A percentile compares a stretch with the other conserved stretches of the same genome.
Conservation (phyloP, 2,888 invertebrate species). For the Spilosoma lubricipeda region DNA sequence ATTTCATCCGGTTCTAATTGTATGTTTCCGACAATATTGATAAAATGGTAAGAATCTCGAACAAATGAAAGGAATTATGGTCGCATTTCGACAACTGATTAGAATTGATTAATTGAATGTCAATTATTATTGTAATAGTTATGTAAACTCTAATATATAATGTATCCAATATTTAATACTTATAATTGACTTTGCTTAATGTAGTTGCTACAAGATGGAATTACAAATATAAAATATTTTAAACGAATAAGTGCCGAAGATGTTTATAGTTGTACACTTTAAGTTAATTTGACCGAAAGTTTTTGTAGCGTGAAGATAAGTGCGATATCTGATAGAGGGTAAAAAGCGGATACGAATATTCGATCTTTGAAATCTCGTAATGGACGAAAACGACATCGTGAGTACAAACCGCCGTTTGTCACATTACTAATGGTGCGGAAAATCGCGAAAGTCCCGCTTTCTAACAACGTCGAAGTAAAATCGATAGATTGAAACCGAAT, state of each 20-base stretch:
- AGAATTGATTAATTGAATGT: no score
- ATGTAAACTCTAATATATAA: no score
- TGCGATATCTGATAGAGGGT: slow-evolving; percentile 69
- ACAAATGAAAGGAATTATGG: no score
- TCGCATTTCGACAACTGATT: no score
- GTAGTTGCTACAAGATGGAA: neutral
- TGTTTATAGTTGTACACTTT: neutral
- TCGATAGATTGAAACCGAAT: slow-evolving; percentile 73
- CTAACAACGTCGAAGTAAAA: slow-evolving; percentile 71
- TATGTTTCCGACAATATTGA: no score
- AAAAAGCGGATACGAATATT: slow-evolving; percentile 75
- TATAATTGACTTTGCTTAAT: neutral
- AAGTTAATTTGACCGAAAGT: slow-evolving; percentile 21
- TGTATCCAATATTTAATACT: no score
- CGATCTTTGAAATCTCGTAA: slow-evolving; percentile 79
- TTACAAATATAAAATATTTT: neutral
- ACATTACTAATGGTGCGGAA: slow-evolving; percentile 80
- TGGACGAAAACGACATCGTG: slow-evolving; percentile 79
- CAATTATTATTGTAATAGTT: no score
- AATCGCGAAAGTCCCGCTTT: slow-evolving; percentile 77
- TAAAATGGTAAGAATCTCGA: no score
- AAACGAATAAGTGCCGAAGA: neutral
- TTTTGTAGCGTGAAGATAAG: slow-evolving; percentile 57
- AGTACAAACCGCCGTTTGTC: slow-evolving; percentile 81
- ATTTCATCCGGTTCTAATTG: no score